These are phyloP conservation scores for Campoletis sonorensis DNA, from an alignment of 1,140 invertebrate genomes.

Conservation along the genomic window DNA sequence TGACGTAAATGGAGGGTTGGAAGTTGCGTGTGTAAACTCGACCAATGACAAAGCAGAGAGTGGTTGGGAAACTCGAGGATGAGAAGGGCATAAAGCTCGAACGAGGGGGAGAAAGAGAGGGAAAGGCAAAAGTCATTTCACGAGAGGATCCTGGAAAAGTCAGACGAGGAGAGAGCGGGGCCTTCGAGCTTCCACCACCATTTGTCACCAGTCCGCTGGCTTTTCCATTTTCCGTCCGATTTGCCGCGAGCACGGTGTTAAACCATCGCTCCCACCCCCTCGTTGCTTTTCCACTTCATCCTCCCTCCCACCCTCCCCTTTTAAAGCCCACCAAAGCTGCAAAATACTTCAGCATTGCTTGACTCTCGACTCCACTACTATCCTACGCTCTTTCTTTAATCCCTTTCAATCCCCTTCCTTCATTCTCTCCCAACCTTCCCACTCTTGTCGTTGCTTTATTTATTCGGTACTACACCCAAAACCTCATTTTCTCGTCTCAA, in stretches of 20 bases:
- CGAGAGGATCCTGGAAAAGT: constrained; percentile 32
- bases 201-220: constrained; percentile 74
- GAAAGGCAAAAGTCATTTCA: constrained; percentile 30
- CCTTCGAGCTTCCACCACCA: constrained; percentile 55
- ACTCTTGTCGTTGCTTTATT: neutral
- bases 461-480: constrained; percentile 48
- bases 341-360: constrained; percentile 8
- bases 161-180: neutral
- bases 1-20: constrained; percentile 26
- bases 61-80: constrained; percentile 14
- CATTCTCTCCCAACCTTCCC: constrained; percentile 23
- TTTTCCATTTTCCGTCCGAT: constrained; percentile 77
- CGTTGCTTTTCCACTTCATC: constrained; percentile 43
- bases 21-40: constrained; percentile 21
- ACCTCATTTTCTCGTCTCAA: constrained; percentile 66
- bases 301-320: constrained; percentile 13
- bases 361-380: neutral
- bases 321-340: constrained; percentile 48
- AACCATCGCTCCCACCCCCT: constrained; percentile 36
- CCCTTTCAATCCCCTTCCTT: neutral
- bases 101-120: constrained; percentile 48
- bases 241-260: constrained; percentile 63
- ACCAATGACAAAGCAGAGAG: constrained; percentile 41
- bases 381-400: neutral
- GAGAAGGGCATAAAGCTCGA: constrained; percentile 45